These are phyloP conservation scores for Ceratosolen fusciceps DNA, from an alignment of 1,140 invertebrate species.

Conservation along the genomic window DNA sequence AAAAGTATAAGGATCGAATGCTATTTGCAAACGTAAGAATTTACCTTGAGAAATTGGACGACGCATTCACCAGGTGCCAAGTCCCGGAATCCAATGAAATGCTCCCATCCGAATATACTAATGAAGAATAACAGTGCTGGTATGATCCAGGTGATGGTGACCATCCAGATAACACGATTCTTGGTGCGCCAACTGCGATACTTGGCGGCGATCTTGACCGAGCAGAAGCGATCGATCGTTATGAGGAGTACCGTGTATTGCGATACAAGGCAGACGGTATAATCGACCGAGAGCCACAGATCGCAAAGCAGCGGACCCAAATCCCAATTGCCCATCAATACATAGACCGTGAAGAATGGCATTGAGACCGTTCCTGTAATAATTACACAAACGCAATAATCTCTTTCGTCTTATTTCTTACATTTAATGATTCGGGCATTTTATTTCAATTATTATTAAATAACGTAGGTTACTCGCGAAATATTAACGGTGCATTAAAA, in stretches of 20 bases:
- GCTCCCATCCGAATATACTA: conserved; percentile 99
- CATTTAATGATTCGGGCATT: no score
- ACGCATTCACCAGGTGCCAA: conserved; percentile 91
- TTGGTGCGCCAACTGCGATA: conserved; percentile 98
- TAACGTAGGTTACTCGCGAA: no score
- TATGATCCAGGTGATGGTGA: conserved; percentile 98
- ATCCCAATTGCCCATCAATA: conserved; percentile 97
- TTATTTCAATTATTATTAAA: no score
- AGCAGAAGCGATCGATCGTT: conserved; percentile 98
- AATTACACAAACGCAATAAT: conserved; percentile 16
- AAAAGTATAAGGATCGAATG: no score
- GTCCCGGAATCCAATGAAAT: conserved; percentile 93
- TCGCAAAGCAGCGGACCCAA: conserved; percentile 96
- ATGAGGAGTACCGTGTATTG: conserved; percentile 99
- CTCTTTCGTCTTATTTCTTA: neutral
- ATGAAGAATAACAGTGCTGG: conserved; percentile 97
- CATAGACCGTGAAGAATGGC: conserved; percentile 97
- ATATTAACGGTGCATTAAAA: no score
- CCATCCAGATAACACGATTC: conserved; percentile 91
- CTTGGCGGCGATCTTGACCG: conserved; percentile 97
- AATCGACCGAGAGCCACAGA: conserved; percentile 98
- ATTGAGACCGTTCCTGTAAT: conserved; percentile 88
- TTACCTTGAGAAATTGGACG: conserved; percentile 93
- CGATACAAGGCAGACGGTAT: conserved; percentile 98
- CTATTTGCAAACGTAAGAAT: no score